Evolutionary conservation across 2,888 invertebrate species (phyloP).

Genomic region (Griposia aprilina): DNA sequence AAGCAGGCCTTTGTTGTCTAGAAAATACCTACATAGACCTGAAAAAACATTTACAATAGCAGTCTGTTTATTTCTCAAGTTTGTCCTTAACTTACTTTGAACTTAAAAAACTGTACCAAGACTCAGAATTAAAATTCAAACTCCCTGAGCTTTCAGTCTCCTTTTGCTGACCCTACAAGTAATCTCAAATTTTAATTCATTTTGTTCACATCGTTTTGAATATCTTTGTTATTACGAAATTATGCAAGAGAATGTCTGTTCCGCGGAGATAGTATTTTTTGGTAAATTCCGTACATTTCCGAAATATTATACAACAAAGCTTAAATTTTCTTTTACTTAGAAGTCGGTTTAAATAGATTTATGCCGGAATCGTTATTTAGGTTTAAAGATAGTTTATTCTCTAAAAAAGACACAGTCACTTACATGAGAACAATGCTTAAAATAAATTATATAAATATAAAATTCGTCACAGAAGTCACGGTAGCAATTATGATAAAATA

Average conservation of each 20-base stretch:
- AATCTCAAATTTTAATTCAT: constrained; percentile 63
- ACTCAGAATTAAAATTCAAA: background rate
- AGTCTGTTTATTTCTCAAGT: background rate
- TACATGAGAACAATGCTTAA: too few relatives aligned
- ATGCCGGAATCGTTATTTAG: too few relatives aligned
- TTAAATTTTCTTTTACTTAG: background rate
- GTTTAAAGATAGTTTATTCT: too few relatives aligned
- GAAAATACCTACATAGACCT: background rate
- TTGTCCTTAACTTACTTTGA: background rate
- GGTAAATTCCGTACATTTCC: background rate
- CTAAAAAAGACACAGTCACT: too few relatives aligned
- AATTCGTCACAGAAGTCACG: too few relatives aligned
- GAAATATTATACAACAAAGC: background rate
- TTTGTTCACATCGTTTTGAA: constrained; percentile 56
- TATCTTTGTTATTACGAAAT: constrained; percentile 52
- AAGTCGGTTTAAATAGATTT: too few relatives aligned
- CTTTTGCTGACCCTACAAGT: constrained; percentile 38
- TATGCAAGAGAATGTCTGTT: constrained; percentile 43
- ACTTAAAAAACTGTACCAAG: background rate
- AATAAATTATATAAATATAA: too few relatives aligned
- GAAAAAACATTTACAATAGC: background rate
- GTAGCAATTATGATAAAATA: too few relatives aligned
- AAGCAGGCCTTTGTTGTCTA: too few relatives aligned
- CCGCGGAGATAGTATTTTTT: constrained; percentile 20
- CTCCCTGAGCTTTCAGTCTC: background rate